Base-by-base conservation (phyloP, 2,888 invertebrate genomes). In the Caenorhabditis sinica region DNA sequence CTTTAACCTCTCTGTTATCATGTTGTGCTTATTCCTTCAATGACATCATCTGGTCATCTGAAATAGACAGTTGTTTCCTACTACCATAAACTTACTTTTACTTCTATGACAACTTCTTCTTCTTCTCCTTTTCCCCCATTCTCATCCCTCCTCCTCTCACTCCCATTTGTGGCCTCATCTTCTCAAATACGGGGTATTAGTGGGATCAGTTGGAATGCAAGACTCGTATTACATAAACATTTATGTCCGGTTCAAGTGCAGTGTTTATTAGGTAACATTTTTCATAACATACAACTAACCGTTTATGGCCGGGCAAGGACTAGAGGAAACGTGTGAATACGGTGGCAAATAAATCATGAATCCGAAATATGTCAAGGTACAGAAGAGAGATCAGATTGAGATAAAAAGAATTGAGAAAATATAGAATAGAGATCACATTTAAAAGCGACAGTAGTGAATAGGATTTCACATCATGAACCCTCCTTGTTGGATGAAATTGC, bases 261-360 rank as follows among this genome's bases (percentile, higher is more conserved):
- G 45, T 60, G 72, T 72, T 72, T 72, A 72, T 72, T 72, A 61
- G 60, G 45, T 72, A 72, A 72, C 60, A 72, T 2, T 15, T 72
- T 30, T 36, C 23, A 69, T 56, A 20, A 20, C 28, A 36, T 53
- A 56, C 51, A 56, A 40, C 6, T 33, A 1, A 36, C 15, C 23
- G 56, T 56, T 69, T 69, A 69, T 56, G 40, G 69, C 56, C 36
- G 69, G 28, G 40, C 36, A 69, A 40, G 51, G 69, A 69, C 68
- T 53, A 45, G 43, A 43, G 36, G 17, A 43, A 71, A 43, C 11
- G 45, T 53, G 1, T 56, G 23, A 40, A 56, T 36, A 13, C 9
- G 25, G 23, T 28, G 15, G 25, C 23, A 30, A 9, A 56, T 58
- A 72, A 8, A 30, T 40, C n/a, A n/a, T n/a, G n/a, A n/a, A n/a